A percentile compares a stretch with the other conserved stretches of the same genome.
Evolutionary conservation across 1,140 invertebrate genomes (phyloP).

Genomic region (Drosophila teissieri): DNA sequence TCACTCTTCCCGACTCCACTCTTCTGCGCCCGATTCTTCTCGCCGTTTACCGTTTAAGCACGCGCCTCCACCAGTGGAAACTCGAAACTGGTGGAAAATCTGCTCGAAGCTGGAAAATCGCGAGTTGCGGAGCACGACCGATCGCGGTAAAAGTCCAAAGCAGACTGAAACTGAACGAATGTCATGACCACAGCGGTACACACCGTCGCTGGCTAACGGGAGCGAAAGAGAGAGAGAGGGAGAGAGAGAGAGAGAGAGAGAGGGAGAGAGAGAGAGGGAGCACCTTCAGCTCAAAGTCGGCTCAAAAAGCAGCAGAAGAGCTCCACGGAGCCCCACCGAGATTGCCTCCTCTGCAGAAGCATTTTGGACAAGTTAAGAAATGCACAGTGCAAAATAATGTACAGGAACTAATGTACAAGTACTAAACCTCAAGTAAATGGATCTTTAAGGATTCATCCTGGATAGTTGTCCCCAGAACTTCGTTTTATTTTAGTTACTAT

Average conservation of each 20-base stretch:
- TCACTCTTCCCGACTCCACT: constrained; percentile 9
- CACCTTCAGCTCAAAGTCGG: constrained; percentile 16
- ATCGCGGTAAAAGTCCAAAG: constrained; percentile 71
- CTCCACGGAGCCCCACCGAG: constrained; percentile 9
- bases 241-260: constrained; percentile 23
- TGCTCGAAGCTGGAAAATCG: constrained; percentile 17
- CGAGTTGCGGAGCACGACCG: constrained; percentile 55
- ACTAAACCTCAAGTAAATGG: background rate
- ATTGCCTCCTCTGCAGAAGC: constrained; percentile 21
- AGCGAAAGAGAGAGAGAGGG: constrained; percentile 26
- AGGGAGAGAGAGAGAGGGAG: constrained; percentile 23
- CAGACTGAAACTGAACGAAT: constrained; percentile 75
- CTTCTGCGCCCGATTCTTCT: constrained; percentile 31
- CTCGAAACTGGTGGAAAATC: background rate
- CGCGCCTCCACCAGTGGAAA: constrained; percentile 31
- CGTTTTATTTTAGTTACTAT: no score
- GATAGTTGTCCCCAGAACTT: no score
- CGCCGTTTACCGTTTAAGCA: constrained; percentile 53
- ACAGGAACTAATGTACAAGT: no score
- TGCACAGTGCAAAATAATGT: constrained; percentile 6
- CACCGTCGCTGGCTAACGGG: constrained; percentile 1
- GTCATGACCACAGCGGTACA: constrained; percentile 74
- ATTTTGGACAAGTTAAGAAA: constrained; percentile 12
- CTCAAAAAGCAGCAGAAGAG: constrained; percentile 20
- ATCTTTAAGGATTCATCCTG: background rate